Evolutionary conservation across 1,140 invertebrate genomes (phyloP).

Genomic region (Zaprionus camerounensis): DNA sequence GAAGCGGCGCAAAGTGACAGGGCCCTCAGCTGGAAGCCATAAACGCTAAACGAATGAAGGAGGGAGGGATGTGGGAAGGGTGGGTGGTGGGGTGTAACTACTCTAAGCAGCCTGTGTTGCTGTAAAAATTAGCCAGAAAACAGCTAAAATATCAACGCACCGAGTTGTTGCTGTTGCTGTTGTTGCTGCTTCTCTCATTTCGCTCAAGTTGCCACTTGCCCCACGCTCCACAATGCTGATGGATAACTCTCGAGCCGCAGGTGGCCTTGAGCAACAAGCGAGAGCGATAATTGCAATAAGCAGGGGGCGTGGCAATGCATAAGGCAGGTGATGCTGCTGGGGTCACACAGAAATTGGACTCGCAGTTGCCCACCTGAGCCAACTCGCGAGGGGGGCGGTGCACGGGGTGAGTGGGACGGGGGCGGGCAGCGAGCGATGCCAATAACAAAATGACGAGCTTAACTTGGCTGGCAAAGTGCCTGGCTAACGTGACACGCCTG

Average conservation of each 20-base stretch:
- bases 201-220: constrained; percentile 2
- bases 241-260: constrained; percentile 57
- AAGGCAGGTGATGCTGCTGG: too few species aligned
- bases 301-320: constrained; percentile 9
- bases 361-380: constrained; percentile 48
- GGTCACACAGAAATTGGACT: too few species aligned
- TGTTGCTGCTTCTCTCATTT: constrained; percentile 57
- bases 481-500: not conserved
- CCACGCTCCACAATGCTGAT: constrained; percentile 43
- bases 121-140: constrained; percentile 39
- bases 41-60: constrained; percentile 14
- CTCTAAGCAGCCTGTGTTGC: not conserved
- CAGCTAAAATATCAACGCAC: constrained; percentile 36
- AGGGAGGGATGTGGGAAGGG: not conserved
- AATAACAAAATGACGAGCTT: constrained; percentile 57
- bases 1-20: constrained; percentile 24
- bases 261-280: constrained; percentile 15
- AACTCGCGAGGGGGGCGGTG: constrained; percentile 37
- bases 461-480: constrained; percentile 11
- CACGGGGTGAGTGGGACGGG: too few species aligned
- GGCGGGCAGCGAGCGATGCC: not conserved
- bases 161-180: constrained; percentile 25
- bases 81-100: too few species aligned
- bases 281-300: constrained; percentile 66
- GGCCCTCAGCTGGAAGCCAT: constrained; percentile 23